These are phyloP conservation scores for Endomychus coccineus DNA, from an alignment of 2,888 invertebrate species.

Conservation along the genomic window DNA sequence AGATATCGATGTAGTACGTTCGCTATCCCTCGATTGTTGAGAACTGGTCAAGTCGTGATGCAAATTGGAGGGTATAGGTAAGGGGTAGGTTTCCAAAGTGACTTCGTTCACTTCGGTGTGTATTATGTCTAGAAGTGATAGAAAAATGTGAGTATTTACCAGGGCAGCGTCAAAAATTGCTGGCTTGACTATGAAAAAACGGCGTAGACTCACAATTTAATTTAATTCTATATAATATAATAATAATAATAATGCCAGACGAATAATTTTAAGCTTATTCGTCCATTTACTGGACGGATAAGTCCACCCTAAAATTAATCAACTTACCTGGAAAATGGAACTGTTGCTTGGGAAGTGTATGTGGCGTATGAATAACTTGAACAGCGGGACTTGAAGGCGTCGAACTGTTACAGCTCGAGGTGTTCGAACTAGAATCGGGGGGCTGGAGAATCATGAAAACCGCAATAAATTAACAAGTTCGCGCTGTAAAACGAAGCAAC, in stretches of 20 bases:
- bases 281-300: no score
- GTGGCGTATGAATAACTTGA: conserved; percentile 44
- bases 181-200: no score
- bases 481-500: conserved; percentile 6
- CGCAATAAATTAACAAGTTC: background rate
- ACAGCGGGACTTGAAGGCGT: conserved; percentile 90
- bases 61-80: conserved; percentile 32
- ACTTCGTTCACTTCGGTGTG: conserved; percentile 44
- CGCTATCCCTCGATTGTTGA: conserved; percentile 62
- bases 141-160: no score
- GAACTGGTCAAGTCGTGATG: conserved; percentile 47
- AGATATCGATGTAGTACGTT: conserved; percentile 64
- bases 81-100: conserved; percentile 49
- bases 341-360: conserved; percentile 49
- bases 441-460: conserved; percentile 44
- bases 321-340: conserved; percentile 70
- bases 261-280: no score
- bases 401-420: conserved; percentile 93
- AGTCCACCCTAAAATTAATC: no score
- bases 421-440: conserved; percentile 85
- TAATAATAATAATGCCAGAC: no score
- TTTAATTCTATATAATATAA: conserved; percentile 11
- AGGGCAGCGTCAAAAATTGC: no score
- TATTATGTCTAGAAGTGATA: conserved; percentile 35
- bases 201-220: no score